A percentile compares a stretch with the other conserved stretches of the same genome.
phyloP scores from a whole-genome alignment of 2,888 invertebrate species.

The Caprella mutica region DNA sequence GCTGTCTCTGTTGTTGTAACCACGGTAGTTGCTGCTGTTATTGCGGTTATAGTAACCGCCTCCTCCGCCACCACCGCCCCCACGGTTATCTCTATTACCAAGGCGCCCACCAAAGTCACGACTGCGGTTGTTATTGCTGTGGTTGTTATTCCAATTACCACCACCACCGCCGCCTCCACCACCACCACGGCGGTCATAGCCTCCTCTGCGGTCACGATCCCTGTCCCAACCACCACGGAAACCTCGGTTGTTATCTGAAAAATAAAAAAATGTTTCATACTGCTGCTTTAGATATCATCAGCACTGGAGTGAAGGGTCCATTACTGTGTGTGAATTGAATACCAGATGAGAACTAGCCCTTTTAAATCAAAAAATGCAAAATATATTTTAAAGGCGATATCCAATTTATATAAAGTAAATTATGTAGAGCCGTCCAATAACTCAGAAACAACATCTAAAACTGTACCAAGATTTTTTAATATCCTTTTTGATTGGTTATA shows the following conservation, averaged over 20 bases:
- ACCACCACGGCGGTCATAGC: slow-evolving; percentile 21
- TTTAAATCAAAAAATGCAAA: too few species aligned
- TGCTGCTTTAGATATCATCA: background rate
- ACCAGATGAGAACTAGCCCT: too few species aligned
- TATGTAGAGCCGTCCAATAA: too few species aligned
- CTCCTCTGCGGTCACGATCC: slow-evolving; percentile 16
- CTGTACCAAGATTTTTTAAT: too few species aligned
- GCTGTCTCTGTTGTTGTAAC: slow-evolving; percentile 9
- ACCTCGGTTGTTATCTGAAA: background rate
- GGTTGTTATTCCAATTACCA: slow-evolving; percentile 16
- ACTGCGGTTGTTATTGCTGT: slow-evolving; percentile 10
- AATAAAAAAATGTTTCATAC: background rate
- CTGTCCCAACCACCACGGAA: slow-evolving; percentile 33
- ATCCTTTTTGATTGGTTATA: too few species aligned
- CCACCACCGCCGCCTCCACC: slow-evolving; percentile 23
- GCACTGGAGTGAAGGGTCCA: background rate
- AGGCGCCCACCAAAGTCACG: slow-evolving; percentile 6
- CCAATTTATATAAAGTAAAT: too few species aligned
- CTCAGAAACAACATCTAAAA: too few species aligned
- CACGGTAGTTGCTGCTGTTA: slow-evolving; percentile 1
- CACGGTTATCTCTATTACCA: background rate
- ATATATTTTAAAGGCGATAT: too few species aligned
- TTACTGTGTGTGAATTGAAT: too few species aligned
- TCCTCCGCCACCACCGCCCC: slow-evolving; percentile 10
- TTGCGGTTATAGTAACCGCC: background rate